Evolutionary conservation across 2,888 invertebrate species (phyloP).

Genomic region (Chymomyza amoena): DNA sequence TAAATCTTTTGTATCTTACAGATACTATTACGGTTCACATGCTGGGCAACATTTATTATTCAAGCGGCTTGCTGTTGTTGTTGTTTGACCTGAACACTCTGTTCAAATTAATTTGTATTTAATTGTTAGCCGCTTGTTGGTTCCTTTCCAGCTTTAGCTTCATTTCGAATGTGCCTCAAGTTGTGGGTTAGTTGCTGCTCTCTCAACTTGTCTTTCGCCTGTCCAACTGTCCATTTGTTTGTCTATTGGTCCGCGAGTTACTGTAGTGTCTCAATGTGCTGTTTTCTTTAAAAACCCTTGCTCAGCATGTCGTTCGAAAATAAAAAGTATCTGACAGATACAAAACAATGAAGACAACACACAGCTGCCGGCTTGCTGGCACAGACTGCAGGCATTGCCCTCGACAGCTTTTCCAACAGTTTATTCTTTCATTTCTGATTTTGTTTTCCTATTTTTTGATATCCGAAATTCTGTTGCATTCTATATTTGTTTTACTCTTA

Average conservation of each 20-base stretch:
- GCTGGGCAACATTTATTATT: neutral
- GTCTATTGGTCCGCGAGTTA: neutral
- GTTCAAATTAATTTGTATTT: conserved; percentile 34
- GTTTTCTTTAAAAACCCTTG: conserved; percentile 1
- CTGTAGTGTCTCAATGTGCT: neutral
- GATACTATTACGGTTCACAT: conserved; percentile 7
- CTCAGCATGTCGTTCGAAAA: conserved; percentile 5
- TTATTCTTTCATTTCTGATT: neutral
- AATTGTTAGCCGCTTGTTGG: conserved; percentile 26
- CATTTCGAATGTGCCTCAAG: neutral
- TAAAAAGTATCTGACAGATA: conserved; percentile 27
- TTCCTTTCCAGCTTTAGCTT: neutral
- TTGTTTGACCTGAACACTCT: neutral
- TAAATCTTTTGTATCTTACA: conserved; percentile 6
- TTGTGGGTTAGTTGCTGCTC: neutral
- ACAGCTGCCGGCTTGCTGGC: conserved; percentile 33
- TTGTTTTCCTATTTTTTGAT: neutral
- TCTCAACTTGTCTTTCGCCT: neutral
- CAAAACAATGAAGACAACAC: conserved; percentile 43
- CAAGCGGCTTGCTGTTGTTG: conserved; percentile 19
- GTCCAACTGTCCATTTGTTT: neutral
- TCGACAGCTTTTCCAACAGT: neutral
- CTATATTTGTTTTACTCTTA: neutral
- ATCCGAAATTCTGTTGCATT: neutral
- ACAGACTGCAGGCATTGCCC: neutral